phyloP scores from a whole-genome alignment of 1,140 invertebrate species.

The Cydia splendana region DNA sequence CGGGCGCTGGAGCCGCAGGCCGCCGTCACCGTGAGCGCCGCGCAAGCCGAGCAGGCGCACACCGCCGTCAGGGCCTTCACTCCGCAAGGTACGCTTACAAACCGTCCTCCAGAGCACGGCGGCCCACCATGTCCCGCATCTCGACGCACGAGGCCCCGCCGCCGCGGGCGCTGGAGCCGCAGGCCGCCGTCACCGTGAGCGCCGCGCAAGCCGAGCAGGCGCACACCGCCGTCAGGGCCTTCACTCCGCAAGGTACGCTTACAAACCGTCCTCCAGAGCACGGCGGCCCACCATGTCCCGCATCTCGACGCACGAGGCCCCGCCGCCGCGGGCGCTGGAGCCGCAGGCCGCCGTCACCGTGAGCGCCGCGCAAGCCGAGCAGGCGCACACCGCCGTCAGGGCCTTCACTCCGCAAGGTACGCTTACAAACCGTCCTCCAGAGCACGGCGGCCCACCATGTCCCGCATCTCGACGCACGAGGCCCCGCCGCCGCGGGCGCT shows the following conservation, averaged over 20 bases:
- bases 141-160: slow-evolving; percentile 46
- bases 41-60: slow-evolving; percentile 35
- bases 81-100: slow-evolving; percentile 44
- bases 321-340: slow-evolving; percentile 40
- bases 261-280: no score
- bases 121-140: slow-evolving; percentile 57
- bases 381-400: slow-evolving; percentile 41
- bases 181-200: slow-evolving; percentile 41
- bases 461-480: slow-evolving; percentile 56
- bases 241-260: slow-evolving; percentile 46
- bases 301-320: slow-evolving; percentile 51
- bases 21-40: slow-evolving; percentile 42
- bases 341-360: slow-evolving; percentile 41
- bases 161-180: slow-evolving; percentile 40
- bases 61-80: slow-evolving; percentile 44
- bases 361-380: slow-evolving; percentile 33
- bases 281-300: slow-evolving; percentile 54
- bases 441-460: slow-evolving; percentile 51
- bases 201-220: slow-evolving; percentile 35
- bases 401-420: slow-evolving; percentile 47
- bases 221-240: slow-evolving; percentile 42
- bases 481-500: slow-evolving; percentile 36
- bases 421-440: no score
- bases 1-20: slow-evolving; percentile 40
- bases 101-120: slow-evolving; percentile 51